These are phyloP conservation scores for Parasteatoda lunata DNA, from an alignment of 2,888 invertebrate genomes.

Conservation along the genomic window DNA sequence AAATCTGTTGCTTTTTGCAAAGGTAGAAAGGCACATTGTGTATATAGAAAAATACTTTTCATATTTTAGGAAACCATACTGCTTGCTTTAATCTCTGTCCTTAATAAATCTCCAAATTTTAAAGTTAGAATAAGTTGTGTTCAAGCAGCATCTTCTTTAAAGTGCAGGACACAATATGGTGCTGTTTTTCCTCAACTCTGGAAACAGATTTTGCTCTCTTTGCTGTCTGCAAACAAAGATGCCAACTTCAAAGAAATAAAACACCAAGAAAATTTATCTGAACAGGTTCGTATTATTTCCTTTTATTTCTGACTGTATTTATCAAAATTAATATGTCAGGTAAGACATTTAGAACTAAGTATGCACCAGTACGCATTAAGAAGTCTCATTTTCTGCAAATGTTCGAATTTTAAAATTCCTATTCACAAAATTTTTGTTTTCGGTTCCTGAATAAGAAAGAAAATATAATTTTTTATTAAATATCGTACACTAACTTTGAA, in stretches of 20 bases:
- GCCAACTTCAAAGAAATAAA: conserved; percentile 89
- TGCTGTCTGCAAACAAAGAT: conserved; percentile 85
- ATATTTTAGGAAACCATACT: conserved; percentile 79
- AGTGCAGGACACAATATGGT: conserved; percentile 82
- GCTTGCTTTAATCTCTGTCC: conserved; percentile 78
- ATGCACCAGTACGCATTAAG: too few species aligned
- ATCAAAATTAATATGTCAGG: not conserved
- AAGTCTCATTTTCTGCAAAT: too few species aligned
- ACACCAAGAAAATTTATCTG: conserved; percentile 88
- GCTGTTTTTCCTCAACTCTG: conserved; percentile 80
- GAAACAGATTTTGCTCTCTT: conserved; percentile 82
- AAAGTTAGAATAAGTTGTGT: conserved; percentile 93
- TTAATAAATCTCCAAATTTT: conserved; percentile 80
- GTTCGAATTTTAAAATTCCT: too few species aligned
- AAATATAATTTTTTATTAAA: too few species aligned
- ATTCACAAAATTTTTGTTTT: too few species aligned
- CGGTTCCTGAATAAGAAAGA: too few species aligned
- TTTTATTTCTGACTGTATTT: too few species aligned
- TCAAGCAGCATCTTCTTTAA: conserved; percentile 80
- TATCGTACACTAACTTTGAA: too few species aligned
- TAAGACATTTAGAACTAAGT: too few species aligned
- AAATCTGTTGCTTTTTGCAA: too few species aligned
- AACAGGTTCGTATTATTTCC: conserved; percentile 80
- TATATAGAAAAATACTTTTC: not conserved
- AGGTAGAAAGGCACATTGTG: too few species aligned